These are phyloP conservation scores for Phyllotreta cruciferae DNA, from an alignment of 2,888 invertebrate species.

Conservation along the genomic window DNA sequence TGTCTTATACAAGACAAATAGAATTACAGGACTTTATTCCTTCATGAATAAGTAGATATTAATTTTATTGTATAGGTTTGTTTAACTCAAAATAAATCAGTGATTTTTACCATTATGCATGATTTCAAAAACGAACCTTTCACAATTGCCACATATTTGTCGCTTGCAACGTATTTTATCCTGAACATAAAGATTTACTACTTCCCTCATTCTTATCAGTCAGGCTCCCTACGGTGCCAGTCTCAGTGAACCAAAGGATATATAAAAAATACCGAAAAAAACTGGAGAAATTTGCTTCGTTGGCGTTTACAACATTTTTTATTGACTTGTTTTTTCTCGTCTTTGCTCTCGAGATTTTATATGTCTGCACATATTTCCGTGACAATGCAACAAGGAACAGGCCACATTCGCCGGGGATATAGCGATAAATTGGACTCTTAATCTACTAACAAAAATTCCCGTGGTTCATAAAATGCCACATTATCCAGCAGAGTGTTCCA, in stretches of 20 bases:
- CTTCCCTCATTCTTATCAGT: slow-evolving; percentile 32
- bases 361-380: slow-evolving; percentile 21
- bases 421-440: slow-evolving; percentile 10
- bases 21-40: no score
- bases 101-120: slow-evolving; percentile 15
- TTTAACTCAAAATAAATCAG: no score
- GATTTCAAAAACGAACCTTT: slow-evolving; percentile 23
- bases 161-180: slow-evolving; percentile 31
- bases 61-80: no score
- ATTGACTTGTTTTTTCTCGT: slow-evolving; percentile 30
- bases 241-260: slow-evolving; percentile 24
- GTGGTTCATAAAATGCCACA: not conserved
- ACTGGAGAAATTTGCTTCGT: slow-evolving; percentile 34
- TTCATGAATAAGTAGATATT: no score
- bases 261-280: slow-evolving; percentile 30
- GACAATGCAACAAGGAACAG: slow-evolving; percentile 11
- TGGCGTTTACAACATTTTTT: slow-evolving; percentile 30
- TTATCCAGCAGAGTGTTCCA: not conserved
- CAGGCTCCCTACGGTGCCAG: slow-evolving; percentile 29
- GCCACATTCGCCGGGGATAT: not conserved
- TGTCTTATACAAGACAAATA: no score
- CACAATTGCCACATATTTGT: slow-evolving; percentile 37
- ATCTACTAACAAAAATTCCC: slow-evolving; percentile 1
- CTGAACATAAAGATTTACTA: slow-evolving; percentile 33
- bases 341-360: slow-evolving; percentile 20